Evolutionary conservation across 2,888 invertebrate species (phyloP).

Genomic region (Eretmocerus hayati): DNA sequence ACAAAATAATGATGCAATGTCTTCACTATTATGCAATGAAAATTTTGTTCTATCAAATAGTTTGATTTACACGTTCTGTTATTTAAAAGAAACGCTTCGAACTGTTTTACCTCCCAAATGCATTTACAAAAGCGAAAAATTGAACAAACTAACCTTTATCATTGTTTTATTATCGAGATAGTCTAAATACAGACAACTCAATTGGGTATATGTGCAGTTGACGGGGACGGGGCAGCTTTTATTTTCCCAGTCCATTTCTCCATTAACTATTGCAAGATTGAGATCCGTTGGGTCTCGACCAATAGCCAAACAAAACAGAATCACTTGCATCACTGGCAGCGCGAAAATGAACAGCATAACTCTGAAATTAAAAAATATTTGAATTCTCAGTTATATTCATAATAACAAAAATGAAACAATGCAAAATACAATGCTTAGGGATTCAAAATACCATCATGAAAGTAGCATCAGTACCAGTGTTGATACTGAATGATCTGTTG

Average conservation of each 20-base stretch:
- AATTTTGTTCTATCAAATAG: too few relatives aligned
- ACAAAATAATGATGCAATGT: too few relatives aligned
- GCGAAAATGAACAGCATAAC: conserved; percentile 92
- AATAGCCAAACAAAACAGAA: conserved; percentile 87
- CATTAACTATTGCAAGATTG: conserved; percentile 70
- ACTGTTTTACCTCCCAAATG: background rate
- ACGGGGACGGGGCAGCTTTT: conserved; percentile 49
- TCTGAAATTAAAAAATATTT: too few relatives aligned
- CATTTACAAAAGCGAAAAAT: background rate
- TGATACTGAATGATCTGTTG: too few relatives aligned
- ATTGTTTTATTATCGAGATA: conserved; percentile 68
- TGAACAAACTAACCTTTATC: conserved; percentile 51
- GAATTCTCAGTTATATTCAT: too few relatives aligned
- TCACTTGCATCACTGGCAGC: conserved; percentile 88
- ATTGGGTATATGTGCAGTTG: conserved; percentile 64
- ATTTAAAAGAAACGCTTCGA: background rate
- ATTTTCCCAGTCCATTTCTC: conserved; percentile 53
- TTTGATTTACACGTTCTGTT: background rate
- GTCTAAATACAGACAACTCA: conserved; percentile 75
- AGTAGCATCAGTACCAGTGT: too few relatives aligned
- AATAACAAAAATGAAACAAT: too few relatives aligned
- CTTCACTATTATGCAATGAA: too few relatives aligned
- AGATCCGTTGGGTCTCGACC: conserved; percentile 80
- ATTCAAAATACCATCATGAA: too few relatives aligned
- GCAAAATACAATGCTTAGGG: too few relatives aligned